Conservation (phyloP, 1,140 invertebrate genomes). For the Lordiphosa mommai region DNA sequence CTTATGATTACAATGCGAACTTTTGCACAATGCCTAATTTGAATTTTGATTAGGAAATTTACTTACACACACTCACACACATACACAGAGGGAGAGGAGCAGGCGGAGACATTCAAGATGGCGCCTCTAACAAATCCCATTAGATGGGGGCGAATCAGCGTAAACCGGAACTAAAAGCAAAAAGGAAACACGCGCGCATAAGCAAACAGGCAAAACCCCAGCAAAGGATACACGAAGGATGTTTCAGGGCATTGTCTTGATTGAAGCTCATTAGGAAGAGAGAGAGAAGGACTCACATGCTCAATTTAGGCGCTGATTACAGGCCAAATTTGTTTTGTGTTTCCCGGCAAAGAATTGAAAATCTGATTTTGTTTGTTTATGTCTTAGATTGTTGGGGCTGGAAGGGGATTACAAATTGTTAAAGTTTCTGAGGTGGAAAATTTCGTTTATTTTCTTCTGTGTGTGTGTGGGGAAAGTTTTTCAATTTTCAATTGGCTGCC, state of each 20-base stretch:
- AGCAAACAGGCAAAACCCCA: conserved; percentile 52
- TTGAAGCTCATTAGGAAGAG: conserved; percentile 64
- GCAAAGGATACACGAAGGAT: conserved; percentile 46
- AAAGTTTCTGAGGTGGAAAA: conserved; percentile 79
- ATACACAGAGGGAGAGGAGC: conserved; percentile 2
- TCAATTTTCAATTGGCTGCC: conserved; percentile 62
- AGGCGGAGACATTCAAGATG: conserved; percentile 43
- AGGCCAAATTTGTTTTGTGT: conserved; percentile 73
- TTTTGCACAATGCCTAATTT: conserved; percentile 78
- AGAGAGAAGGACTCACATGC: background rate
- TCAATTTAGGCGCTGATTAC: conserved; percentile 74
- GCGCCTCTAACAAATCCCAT: conserved; percentile 61
- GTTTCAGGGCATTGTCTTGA: conserved; percentile 61
- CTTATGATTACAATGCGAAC: conserved; percentile 76
- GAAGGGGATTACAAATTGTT: conserved; percentile 56
- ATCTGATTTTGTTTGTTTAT: conserved; percentile 76
- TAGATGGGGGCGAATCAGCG: conserved; percentile 70
- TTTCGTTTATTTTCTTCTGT: conserved; percentile 52
- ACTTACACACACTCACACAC: conserved; percentile 52
- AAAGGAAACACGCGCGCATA: conserved; percentile 71
- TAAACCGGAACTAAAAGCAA: conserved; percentile 74
- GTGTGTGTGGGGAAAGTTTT: conserved; percentile 55
- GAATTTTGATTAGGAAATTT: conserved; percentile 79
- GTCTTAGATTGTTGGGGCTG: conserved; percentile 26
- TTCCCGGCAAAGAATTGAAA: conserved; percentile 62